Base-by-base conservation (phyloP, 2,113 vertebrate genomes). In the Cryptomyrus ogoouensis region DNA sequence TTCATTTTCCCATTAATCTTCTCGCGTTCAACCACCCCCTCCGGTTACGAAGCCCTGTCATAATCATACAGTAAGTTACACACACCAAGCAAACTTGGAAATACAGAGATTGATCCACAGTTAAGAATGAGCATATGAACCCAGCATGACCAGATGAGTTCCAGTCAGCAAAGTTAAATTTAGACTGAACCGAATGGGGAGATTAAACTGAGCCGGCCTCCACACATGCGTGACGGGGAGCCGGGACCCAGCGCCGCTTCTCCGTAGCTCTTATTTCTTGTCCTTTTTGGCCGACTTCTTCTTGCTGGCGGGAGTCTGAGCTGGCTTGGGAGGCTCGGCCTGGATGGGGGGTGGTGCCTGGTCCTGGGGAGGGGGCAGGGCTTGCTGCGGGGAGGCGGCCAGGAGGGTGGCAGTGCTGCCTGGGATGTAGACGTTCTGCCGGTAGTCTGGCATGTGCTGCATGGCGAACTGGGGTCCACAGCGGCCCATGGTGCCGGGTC, bases 231-330 rank as follows among this genome's bases (percentile, higher is more conserved):
- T 0, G 27, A 0, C 7, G 8, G 62, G 62, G 0, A 5, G 27
- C 66, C 70, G 1, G 70, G 6, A 8, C 35, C 13, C 70, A 19
- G 6, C 3, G 15, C 1, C 5, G 2, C 17, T 42, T 17, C 17
- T 42, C 74, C 1, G 1, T 19, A 39, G 35, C 31, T 42, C 15
- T 88, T 98, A 99, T 94, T 99, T 99, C 96, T 99, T 99, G 92
- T 99, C 98, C 92, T 99, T 99, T 95, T 99, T 99, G 91, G 97
- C 97, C 0, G 98, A 98, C 94, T 99, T 99, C 95, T 99, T 99
- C 97, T 99, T 99, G 95, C 97, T 98, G 92, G 95, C 96, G 0
- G 96, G 95, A 31, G 96, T 96, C 93, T 96, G 95, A 88, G 94
- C 95, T 0, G 96, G 95, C 92, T 96, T 96, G 1, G 96, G 95